Conservation (phyloP, 2,113 vertebrate genomes). For the Pelecanoides urinatrix region DNA sequence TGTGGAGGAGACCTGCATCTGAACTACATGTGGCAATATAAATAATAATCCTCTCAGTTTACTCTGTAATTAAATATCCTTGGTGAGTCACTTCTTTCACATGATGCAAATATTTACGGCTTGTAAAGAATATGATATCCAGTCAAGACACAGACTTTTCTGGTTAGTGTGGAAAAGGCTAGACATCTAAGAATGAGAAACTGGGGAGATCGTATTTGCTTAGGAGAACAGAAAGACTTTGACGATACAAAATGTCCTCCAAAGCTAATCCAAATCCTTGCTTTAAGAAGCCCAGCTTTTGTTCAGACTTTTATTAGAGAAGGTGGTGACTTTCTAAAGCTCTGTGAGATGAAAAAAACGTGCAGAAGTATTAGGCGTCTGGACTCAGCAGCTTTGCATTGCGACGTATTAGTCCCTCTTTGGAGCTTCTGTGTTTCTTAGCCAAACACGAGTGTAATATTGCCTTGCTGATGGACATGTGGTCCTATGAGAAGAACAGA, state of each 20-base stretch:
- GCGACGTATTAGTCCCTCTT: fast-evolving
- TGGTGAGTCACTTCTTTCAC: neutral
- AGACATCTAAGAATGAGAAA: neutral
- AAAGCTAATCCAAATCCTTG: neutral
- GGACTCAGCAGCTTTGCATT: neutral
- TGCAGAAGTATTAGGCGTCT: neutral
- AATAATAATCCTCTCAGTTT: neutral
- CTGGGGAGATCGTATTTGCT: neutral
- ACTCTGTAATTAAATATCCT: neutral
- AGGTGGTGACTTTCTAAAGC: neutral
- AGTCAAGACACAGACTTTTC: neutral
- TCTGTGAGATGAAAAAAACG: neutral
- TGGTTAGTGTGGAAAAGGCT: neutral
- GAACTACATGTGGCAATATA: neutral
- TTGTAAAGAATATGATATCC: neutral
- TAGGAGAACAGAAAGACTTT: neutral
- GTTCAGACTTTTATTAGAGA: neutral
- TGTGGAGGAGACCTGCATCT: neutral
- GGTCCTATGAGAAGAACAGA: neutral
- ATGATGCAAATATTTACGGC: neutral
- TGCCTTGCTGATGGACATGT: neutral
- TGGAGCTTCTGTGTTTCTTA: neutral
- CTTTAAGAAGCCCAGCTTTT: neutral
- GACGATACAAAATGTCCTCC: neutral
- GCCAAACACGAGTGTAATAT: neutral